Conservation (phyloP, 2,797 vertebrate species). For the Coregonus suidteri region DNA sequence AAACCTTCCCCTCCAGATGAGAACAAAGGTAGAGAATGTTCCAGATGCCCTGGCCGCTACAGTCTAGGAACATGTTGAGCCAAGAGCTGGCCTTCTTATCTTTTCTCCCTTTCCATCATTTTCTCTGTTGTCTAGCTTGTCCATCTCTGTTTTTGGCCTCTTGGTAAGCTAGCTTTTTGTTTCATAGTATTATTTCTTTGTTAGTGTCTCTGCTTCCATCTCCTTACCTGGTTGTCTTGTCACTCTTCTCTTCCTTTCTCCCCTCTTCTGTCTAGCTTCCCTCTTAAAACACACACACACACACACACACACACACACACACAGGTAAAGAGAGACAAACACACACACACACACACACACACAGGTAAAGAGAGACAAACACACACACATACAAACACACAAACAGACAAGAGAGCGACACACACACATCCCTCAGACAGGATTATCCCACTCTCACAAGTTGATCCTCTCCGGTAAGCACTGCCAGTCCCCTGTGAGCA, state of each 20-base stretch:
- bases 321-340: neutral
- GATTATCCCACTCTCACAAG: constrained; percentile 62
- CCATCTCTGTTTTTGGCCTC: neutral
- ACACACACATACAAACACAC: neutral
- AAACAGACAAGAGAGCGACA: neutral
- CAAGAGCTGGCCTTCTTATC: neutral
- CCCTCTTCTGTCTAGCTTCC: neutral
- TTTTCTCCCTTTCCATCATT: neutral
- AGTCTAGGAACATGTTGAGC: neutral
- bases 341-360: neutral
- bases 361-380: neutral
- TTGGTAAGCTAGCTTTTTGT: neutral
- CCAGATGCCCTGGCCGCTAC: constrained; percentile 69
- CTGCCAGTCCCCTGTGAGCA: constrained; percentile 45
- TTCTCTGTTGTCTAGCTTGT: neutral
- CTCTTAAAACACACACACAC: neutral
- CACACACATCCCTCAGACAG: constrained; percentile 5
- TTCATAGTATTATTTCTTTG: neutral
- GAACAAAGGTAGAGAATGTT: constrained; percentile 76
- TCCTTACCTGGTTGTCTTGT: neutral
- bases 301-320: neutral
- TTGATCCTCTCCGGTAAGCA: constrained; percentile 65
- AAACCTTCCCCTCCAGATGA: constrained; percentile 68
- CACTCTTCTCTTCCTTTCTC: neutral
- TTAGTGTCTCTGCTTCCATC: neutral